These are phyloP conservation scores for Drosophila funebris DNA, from an alignment of 1,140 invertebrate species.

Conservation along the genomic window DNA sequence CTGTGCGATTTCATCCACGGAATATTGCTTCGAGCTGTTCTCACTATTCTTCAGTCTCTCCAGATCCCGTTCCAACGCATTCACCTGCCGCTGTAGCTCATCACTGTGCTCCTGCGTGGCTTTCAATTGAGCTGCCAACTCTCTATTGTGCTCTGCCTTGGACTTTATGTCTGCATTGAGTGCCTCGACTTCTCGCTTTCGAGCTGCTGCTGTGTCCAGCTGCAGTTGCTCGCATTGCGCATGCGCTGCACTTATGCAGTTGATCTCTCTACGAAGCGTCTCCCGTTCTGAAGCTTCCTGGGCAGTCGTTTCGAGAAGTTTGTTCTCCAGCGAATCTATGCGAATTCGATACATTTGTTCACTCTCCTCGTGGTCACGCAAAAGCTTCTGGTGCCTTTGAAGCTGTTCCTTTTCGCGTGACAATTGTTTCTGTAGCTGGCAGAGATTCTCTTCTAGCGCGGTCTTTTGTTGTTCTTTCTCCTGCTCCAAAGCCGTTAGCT, in stretches of 20 bases:
- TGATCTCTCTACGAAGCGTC: conserved; percentile 63
- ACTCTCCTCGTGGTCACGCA: conserved; percentile 54
- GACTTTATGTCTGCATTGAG: conserved; percentile 63
- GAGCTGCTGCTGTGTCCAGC: conserved; percentile 45
- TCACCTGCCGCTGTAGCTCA: conserved; percentile 54
- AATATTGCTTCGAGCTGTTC: conserved; percentile 73
- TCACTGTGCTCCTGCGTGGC: conserved; percentile 41
- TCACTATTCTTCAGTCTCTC: conserved; percentile 68
- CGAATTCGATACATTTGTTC: conserved; percentile 56
- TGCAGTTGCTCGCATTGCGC: conserved; percentile 56
- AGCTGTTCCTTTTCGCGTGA: conserved; percentile 54
- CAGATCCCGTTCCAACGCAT: conserved; percentile 59
- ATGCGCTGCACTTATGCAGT: conserved; percentile 57
- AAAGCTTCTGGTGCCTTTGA: conserved; percentile 43
- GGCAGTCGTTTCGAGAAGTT: conserved; percentile 56
- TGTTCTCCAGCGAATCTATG: conserved; percentile 53
- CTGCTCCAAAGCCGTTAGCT: conserved; percentile 39
- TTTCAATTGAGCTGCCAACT: conserved; percentile 43
- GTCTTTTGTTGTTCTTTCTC: conserved; percentile 59
- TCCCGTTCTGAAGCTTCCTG: conserved; percentile 64
- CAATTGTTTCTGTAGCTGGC: conserved; percentile 41
- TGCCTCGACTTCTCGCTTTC: conserved; percentile 59
- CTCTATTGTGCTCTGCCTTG: conserved; percentile 50
- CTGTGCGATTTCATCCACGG: conserved; percentile 86
- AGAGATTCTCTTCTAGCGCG: conserved; percentile 46